A percentile compares a stretch with the other conserved stretches of the same genome.
Evolutionary conservation across 2,888 invertebrate genomes (phyloP).

Genomic region (Panopea generosa): DNA sequence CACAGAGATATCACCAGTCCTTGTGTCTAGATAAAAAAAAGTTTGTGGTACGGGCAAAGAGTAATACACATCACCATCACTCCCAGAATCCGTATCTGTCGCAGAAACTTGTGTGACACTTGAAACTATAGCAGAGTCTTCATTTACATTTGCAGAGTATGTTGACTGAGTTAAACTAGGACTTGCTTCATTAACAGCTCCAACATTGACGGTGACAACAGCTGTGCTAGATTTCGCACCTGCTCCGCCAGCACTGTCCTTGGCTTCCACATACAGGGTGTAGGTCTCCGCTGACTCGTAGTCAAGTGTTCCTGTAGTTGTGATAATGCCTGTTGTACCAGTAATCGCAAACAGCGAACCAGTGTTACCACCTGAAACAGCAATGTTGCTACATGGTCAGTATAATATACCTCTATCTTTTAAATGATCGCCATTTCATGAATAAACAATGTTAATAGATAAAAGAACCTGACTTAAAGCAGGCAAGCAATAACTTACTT

Average conservation of each 20-base stretch:
- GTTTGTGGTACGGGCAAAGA: slow-evolving; percentile 50
- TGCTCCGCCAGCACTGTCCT: slow-evolving; percentile 64
- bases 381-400: too few species aligned
- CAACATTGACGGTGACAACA: slow-evolving; percentile 69
- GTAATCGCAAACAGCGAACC: slow-evolving; percentile 62
- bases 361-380: slow-evolving; percentile 44
- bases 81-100: slow-evolving; percentile 68
- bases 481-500: too few species aligned
- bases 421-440: too few species aligned
- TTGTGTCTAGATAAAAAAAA: slow-evolving; percentile 63
- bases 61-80: slow-evolving; percentile 68
- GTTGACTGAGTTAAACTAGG: slow-evolving; percentile 65
- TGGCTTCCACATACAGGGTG: slow-evolving; percentile 65
- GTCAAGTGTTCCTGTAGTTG: slow-evolving; percentile 61
- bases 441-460: too few species aligned
- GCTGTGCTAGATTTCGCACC: slow-evolving; percentile 65
- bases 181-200: slow-evolving; percentile 74
- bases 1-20: slow-evolving; percentile 69
- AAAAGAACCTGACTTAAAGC: too few species aligned
- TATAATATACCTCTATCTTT: too few species aligned
- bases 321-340: slow-evolving; percentile 60
- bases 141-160: slow-evolving; percentile 49
- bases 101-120: slow-evolving; percentile 67
- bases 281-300: slow-evolving; percentile 69
- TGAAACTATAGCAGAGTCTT: slow-evolving; percentile 60